These are phyloP conservation scores for Folsomia manolachei DNA, from an alignment of 2,888 invertebrate genomes.

Conservation along the genomic window DNA sequence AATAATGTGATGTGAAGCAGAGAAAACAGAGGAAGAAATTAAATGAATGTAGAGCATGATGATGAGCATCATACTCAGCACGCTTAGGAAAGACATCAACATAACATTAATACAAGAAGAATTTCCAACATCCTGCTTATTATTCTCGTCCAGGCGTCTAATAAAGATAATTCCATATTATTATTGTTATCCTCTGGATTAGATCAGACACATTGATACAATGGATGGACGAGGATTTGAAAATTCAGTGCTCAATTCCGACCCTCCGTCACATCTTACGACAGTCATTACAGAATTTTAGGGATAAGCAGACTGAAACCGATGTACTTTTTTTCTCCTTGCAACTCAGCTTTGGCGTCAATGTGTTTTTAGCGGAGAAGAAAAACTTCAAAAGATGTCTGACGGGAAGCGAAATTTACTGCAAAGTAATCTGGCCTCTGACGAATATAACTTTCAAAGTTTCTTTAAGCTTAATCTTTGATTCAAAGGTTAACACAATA, in stretches of 20 bases:
- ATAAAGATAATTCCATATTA: constrained; percentile 11
- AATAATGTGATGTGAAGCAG: background rate
- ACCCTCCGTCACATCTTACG: too few species aligned
- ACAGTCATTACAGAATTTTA: too few species aligned
- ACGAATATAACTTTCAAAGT: too few species aligned
- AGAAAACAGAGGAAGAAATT: background rate
- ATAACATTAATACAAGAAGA: background rate
- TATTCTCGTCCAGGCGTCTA: background rate
- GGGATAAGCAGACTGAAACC: too few species aligned
- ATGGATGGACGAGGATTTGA: background rate
- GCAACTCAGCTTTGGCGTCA: too few species aligned
- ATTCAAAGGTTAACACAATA: too few species aligned
- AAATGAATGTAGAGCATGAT: background rate
- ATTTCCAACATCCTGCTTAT: constrained; percentile 9
- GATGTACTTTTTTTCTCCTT: too few species aligned
- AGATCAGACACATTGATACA: constrained; percentile 11
- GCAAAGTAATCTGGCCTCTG: too few species aligned
- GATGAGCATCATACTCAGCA: background rate
- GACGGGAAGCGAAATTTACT: too few species aligned
- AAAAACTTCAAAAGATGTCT: too few species aligned
- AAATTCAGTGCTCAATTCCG: constrained; percentile 2
- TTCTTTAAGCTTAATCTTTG: too few species aligned
- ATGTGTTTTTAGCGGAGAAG: too few species aligned
- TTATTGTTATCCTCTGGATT: constrained; percentile 5
- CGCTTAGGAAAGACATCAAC: background rate